Evolutionary conservation across 2,113 vertebrate genomes (phyloP).

Genomic region (Eptesicus fuscus): DNA sequence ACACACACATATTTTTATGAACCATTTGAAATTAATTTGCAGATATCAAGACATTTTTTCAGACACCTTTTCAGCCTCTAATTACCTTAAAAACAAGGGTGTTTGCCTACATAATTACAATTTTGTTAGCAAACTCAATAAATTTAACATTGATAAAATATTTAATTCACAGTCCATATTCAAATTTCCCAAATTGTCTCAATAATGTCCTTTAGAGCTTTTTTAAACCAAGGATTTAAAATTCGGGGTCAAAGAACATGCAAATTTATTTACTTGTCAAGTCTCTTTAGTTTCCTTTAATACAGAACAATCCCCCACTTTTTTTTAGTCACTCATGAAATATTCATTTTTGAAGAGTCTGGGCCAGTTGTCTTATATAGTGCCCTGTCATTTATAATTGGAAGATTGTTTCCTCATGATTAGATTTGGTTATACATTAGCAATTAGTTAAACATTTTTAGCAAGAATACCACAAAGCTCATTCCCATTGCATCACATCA

Average conservation of each 20-base stretch:
- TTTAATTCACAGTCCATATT: not conserved
- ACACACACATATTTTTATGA: not conserved
- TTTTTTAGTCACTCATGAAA: slow-evolving; percentile 32
- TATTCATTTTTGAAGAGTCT: not conserved
- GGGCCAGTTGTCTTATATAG: not conserved
- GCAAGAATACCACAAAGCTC: not conserved
- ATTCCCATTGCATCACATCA: not conserved
- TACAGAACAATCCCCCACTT: not conserved
- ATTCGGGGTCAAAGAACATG: not conserved
- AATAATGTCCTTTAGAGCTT: not conserved
- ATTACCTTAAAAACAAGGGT: not conserved
- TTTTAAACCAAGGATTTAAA: not conserved
- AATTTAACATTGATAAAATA: not conserved
- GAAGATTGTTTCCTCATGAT: slow-evolving; percentile 5
- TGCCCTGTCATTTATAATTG: not conserved
- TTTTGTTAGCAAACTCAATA: not conserved
- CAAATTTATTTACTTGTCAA: not conserved
- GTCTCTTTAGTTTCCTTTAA: slow-evolving; percentile 18
- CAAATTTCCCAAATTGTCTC: not conserved
- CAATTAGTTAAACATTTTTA: not conserved
- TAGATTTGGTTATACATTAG: not conserved
- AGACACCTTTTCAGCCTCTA: not conserved
- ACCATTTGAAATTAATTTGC: slow-evolving; percentile 15
- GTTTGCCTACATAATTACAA: not conserved
- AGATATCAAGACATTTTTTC: not conserved